Evolutionary conservation across 2,888 invertebrate species (phyloP).

Genomic region (Pegoplata infirma): DNA sequence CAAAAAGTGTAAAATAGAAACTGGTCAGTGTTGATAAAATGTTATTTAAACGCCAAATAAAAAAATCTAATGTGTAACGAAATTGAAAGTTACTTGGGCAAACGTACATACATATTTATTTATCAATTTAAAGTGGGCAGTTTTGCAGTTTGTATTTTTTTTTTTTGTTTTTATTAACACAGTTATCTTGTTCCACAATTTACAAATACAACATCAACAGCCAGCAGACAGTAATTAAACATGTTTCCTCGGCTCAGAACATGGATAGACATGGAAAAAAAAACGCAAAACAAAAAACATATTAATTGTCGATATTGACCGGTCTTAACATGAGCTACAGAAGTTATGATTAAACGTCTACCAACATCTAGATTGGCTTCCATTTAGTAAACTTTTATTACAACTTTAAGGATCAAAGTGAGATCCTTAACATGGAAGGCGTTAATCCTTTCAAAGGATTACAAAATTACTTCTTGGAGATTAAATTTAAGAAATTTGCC

Average conservation of each 20-base stretch:
- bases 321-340: too few relatives aligned
- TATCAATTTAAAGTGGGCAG: constrained; percentile 45
- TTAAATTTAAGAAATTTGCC: too few relatives aligned
- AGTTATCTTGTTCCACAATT: constrained; percentile 21
- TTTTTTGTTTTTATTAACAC: constrained; percentile 3
- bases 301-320: too few relatives aligned
- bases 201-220: not conserved
- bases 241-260: constrained; percentile 15
- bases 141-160: not conserved
- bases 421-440: too few relatives aligned
- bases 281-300: too few relatives aligned
- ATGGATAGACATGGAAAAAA: not conserved
- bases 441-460: too few relatives aligned
- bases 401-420: too few relatives aligned
- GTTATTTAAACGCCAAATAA: constrained; percentile 1
- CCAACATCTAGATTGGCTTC: too few relatives aligned
- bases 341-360: too few relatives aligned
- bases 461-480: too few relatives aligned
- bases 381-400: too few relatives aligned
- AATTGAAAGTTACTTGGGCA: constrained; percentile 39
- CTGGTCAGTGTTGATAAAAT: constrained; percentile 26
- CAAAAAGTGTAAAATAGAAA: constrained; percentile 9
- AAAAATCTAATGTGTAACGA: constrained; percentile 10
- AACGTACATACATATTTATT: too few relatives aligned
- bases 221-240: constrained; percentile 25